Conservation (phyloP, 2,113 vertebrate genomes). For the Equus quagga region DNA sequence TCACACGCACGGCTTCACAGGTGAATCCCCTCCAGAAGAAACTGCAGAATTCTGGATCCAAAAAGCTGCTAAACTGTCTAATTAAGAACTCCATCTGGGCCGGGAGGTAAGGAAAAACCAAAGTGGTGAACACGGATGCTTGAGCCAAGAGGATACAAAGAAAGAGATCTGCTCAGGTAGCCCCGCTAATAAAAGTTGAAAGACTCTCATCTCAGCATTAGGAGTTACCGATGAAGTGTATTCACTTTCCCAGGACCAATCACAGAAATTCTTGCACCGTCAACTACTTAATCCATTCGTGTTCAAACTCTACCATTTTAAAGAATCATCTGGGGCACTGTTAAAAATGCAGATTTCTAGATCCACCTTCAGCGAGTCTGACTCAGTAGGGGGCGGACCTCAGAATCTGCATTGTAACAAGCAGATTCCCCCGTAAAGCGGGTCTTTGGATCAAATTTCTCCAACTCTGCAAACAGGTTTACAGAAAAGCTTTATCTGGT, state of each 20-base stretch:
- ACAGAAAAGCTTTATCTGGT: background rate
- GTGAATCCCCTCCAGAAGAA: background rate
- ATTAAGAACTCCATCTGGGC: background rate
- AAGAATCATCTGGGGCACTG: background rate
- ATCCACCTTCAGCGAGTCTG: background rate
- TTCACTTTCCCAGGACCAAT: background rate
- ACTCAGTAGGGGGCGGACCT: background rate
- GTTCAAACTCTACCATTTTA: background rate
- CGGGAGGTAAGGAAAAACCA: background rate
- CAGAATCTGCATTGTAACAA: fast-evolving
- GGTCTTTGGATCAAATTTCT: background rate
- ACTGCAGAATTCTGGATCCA: background rate
- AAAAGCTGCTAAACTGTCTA: background rate
- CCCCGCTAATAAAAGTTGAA: background rate
- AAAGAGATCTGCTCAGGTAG: background rate
- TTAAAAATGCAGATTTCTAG: background rate
- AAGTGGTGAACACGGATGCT: background rate
- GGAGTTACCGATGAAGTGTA: background rate
- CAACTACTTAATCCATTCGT: background rate
- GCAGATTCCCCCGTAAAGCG: background rate
- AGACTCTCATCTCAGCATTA: background rate
- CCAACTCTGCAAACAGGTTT: background rate
- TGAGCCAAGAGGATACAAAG: background rate
- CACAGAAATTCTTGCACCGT: background rate
- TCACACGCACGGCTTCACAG: background rate